These are phyloP conservation scores for Andrena camellia DNA, from an alignment of 2,888 invertebrate species.

Conservation along the genomic window DNA sequence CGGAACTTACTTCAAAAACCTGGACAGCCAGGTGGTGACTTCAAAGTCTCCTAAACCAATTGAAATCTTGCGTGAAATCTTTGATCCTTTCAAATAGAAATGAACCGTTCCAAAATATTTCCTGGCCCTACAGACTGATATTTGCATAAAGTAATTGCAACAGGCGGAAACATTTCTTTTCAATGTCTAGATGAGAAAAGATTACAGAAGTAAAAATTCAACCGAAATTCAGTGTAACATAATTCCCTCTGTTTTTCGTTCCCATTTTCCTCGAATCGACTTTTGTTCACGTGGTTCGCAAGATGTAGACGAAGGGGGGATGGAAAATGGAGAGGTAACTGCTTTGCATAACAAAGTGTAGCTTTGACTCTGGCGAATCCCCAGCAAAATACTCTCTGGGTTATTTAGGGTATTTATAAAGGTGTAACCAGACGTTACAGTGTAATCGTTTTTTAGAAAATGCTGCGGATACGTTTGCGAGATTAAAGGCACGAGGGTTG, in stretches of 20 bases:
- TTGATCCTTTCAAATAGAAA: neutral
- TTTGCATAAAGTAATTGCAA: neutral
- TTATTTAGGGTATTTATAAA: neutral
- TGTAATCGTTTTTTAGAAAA: neutral
- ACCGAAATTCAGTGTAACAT: constrained; percentile 7
- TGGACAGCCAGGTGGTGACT: neutral
- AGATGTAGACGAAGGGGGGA: neutral
- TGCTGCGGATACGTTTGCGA: neutral
- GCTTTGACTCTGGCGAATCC: neutral
- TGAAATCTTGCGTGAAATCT: neutral
- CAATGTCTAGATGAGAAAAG: neutral
- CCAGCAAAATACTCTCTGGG: neutral
- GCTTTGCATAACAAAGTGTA: neutral
- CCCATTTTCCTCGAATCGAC: neutral
- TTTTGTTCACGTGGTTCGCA: neutral
- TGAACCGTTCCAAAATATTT: neutral
- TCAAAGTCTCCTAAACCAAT: neutral
- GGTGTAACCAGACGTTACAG: neutral
- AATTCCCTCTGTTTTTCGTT: neutral
- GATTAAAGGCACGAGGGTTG: neutral
- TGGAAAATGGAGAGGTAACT: neutral
- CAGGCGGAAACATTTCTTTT: neutral
- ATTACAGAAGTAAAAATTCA: constrained; percentile 14
- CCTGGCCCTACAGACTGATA: neutral
- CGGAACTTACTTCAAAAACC: neutral